phyloP scores from a whole-genome alignment of 53 echinoderm and acorn worm genomes.

The Patiria pectinifera region DNA sequence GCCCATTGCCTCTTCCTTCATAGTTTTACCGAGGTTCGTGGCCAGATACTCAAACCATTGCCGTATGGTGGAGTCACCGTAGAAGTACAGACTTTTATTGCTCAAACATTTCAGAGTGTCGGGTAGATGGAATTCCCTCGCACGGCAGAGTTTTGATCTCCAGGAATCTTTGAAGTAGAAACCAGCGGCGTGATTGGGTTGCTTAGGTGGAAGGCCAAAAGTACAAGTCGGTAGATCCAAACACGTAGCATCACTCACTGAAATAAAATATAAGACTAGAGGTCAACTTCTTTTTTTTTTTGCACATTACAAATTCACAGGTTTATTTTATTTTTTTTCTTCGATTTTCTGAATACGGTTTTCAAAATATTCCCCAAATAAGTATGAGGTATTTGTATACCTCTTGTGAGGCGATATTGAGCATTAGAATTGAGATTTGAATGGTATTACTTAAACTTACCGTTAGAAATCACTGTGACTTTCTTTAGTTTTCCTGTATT shows the following conservation, averaged over 20 bases:
- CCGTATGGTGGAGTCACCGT: slow-evolving; percentile 20
- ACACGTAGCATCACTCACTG: neutral
- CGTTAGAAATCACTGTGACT: neutral
- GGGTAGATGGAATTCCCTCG: neutral
- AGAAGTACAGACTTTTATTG: slow-evolving; percentile 68
- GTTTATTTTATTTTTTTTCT: too few species aligned
- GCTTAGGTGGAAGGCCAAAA: slow-evolving; percentile 39
- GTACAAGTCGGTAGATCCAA: neutral
- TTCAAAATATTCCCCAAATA: too few species aligned
- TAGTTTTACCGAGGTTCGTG: neutral
- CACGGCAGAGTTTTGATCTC: slow-evolving; percentile 66
- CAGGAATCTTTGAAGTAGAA: slow-evolving; percentile 39
- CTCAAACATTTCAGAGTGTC: slow-evolving; percentile 57
- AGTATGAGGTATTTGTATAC: too few species aligned
- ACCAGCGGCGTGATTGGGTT: neutral
- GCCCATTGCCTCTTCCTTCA: neutral
- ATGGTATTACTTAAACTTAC: neutral
- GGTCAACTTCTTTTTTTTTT: neutral
- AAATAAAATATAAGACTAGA: neutral
- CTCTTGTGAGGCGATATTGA: too few species aligned
- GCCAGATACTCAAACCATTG: slow-evolving; percentile 38
- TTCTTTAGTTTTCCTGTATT: neutral
- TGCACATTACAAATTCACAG: neutral
- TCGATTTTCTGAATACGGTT: too few species aligned
- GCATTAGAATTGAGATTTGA: too few species aligned